These are phyloP conservation scores for Furcula furcula DNA, from an alignment of 2,888 invertebrate species.

Conservation along the genomic window DNA sequence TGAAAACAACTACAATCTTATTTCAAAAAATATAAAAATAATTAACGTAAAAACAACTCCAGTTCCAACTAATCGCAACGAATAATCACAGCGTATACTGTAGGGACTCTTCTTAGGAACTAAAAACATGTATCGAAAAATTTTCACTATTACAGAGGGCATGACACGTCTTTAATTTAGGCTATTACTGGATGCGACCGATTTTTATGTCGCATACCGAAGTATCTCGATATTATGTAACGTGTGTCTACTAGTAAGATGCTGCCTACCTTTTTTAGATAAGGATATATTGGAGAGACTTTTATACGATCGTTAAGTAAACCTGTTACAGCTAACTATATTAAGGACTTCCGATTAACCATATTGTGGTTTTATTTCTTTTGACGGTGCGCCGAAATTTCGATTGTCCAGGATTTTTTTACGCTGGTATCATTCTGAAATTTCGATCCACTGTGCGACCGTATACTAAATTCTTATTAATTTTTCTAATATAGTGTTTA, in stretches of 20 bases:
- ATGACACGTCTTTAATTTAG: constrained; percentile 51
- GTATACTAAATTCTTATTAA: constrained; percentile 46
- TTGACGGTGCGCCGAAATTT: constrained; percentile 38
- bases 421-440: constrained; percentile 50
- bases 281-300: constrained; percentile 80
- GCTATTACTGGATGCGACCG: constrained; percentile 54
- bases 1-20: no score
- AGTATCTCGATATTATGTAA: constrained; percentile 59
- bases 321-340: constrained; percentile 77
- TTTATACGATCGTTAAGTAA: constrained; percentile 81
- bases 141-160: constrained; percentile 66
- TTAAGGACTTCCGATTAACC: constrained; percentile 76
- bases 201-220: constrained; percentile 50
- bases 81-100: no score
- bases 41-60: no score
- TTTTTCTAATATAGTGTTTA: constrained; percentile 77
- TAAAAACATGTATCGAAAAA: constrained; percentile 62
- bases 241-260: constrained; percentile 64
- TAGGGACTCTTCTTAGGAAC: constrained; percentile 58
- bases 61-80: no score
- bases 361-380: constrained; percentile 61
- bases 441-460: constrained; percentile 38
- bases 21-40: no score
- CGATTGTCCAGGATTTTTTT: constrained; percentile 34
- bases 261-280: constrained; percentile 78